Evolutionary conservation across 2,797 vertebrate species (phyloP).

Genomic region (Megalops cyprinoides): DNA sequence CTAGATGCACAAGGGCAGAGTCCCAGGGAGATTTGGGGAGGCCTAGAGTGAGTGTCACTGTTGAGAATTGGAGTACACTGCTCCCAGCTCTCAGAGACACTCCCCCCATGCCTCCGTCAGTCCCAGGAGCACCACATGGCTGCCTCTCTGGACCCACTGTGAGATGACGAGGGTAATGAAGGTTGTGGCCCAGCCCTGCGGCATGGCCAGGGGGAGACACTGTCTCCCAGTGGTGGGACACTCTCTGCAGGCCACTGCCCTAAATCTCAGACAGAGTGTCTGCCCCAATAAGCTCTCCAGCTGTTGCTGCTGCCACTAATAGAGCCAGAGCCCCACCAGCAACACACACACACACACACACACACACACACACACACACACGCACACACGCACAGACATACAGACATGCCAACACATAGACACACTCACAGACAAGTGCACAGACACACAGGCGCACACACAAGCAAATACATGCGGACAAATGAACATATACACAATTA

Average conservation of each 20-base stretch:
- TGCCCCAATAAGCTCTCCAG: slow-evolving; percentile 24
- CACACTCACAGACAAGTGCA: no score
- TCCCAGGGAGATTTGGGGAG: not conserved
- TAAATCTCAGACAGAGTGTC: slow-evolving; percentile 33
- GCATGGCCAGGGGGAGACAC: not conserved
- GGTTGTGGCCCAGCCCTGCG: not conserved
- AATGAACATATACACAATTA: no score
- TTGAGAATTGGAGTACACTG: not conserved
- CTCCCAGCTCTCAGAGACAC: slow-evolving; percentile 12
- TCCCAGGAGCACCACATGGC: slow-evolving; percentile 25
- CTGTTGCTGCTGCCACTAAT: slow-evolving; percentile 12
- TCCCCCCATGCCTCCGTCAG: slow-evolving; percentile 36
- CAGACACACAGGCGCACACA: no score
- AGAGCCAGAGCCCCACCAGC: no score
- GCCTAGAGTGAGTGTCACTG: not conserved
- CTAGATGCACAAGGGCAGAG: not conserved
- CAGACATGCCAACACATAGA: not conserved
- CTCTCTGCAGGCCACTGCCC: not conserved
- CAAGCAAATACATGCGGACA: no score
- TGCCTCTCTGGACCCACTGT: not conserved
- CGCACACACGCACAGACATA: slow-evolving; percentile 16
- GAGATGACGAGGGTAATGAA: no score
- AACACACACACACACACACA: not conserved
- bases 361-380: slow-evolving; percentile 38
- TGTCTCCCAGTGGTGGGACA: not conserved